Conservation (phyloP, 2,888 invertebrate genomes). For the Drosophila gaucha region DNA sequence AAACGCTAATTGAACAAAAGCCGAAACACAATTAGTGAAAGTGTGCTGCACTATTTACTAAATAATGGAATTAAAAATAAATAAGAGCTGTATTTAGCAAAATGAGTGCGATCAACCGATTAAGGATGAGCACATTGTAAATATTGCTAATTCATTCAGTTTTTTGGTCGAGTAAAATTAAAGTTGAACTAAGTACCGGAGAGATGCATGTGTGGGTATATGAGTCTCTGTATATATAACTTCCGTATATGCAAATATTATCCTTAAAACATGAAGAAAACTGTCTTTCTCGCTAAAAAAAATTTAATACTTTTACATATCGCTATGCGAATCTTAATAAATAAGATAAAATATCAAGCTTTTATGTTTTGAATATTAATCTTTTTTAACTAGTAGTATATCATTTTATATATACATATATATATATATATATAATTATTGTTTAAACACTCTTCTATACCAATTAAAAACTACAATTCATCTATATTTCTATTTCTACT, state of each 20-base stretch:
- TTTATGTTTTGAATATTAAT: background rate
- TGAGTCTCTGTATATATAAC: too few species aligned
- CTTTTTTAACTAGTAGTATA: background rate
- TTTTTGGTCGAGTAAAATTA: background rate
- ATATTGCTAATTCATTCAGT: background rate
- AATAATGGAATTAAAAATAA: slow-evolving; percentile 11
- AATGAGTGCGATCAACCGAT: too few species aligned
- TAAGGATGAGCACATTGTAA: background rate
- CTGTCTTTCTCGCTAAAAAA: too few species aligned
- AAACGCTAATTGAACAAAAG: slow-evolving; percentile 6
- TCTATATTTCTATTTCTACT: background rate
- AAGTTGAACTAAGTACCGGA: background rate
- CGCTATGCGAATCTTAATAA: too few species aligned
- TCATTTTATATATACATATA: too few species aligned
- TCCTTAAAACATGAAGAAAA: too few species aligned
- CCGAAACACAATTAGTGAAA: background rate
- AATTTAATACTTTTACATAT: too few species aligned
- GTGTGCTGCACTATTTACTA: background rate
- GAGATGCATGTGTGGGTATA: too few species aligned
- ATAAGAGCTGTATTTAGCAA: slow-evolving; percentile 11
- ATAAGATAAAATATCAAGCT: too few species aligned
- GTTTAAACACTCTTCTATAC: too few species aligned
- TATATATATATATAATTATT: background rate
- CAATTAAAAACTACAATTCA: background rate
- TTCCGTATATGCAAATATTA: too few species aligned